Conservation (phyloP, 2,888 invertebrate species). For the Drosophila formosana region DNA sequence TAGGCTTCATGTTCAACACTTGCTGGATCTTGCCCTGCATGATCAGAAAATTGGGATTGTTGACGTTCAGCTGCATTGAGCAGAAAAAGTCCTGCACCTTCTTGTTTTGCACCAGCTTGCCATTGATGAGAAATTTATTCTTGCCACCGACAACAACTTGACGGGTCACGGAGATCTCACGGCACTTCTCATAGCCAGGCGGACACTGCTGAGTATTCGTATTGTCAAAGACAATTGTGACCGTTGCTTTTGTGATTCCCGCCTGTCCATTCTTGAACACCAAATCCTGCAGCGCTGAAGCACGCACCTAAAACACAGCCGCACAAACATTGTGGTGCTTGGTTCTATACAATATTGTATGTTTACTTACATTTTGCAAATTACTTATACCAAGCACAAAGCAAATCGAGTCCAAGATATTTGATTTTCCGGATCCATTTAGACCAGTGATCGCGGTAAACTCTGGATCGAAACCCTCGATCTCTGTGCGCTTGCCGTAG, state of each 20-base stretch:
- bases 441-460: constrained; percentile 99
- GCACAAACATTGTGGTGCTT: background rate
- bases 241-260: constrained; percentile 97
- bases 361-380: constrained; percentile 91
- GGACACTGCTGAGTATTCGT: constrained; percentile 92
- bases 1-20: constrained; percentile 99
- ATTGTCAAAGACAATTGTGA: constrained; percentile 98
- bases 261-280: constrained; percentile 99
- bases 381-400: constrained; percentile 98
- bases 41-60: constrained; percentile 99
- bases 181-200: constrained; percentile 94
- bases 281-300: constrained; percentile 95
- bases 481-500: constrained; percentile 96
- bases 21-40: constrained; percentile 99
- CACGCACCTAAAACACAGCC: constrained; percentile 90
- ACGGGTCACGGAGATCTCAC: constrained; percentile 96
- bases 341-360: background rate
- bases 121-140: constrained; percentile 97
- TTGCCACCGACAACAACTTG: constrained; percentile 94
- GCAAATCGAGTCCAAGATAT: constrained; percentile 98
- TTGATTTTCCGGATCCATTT: constrained; percentile 99
- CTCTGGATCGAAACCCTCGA: constrained; percentile 95
- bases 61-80: constrained; percentile 98
- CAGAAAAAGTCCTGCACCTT: constrained; percentile 97
- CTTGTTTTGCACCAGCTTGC: constrained; percentile 94